Conservation (phyloP, 2,888 invertebrate genomes). For the Silvanus unidentatus region DNA sequence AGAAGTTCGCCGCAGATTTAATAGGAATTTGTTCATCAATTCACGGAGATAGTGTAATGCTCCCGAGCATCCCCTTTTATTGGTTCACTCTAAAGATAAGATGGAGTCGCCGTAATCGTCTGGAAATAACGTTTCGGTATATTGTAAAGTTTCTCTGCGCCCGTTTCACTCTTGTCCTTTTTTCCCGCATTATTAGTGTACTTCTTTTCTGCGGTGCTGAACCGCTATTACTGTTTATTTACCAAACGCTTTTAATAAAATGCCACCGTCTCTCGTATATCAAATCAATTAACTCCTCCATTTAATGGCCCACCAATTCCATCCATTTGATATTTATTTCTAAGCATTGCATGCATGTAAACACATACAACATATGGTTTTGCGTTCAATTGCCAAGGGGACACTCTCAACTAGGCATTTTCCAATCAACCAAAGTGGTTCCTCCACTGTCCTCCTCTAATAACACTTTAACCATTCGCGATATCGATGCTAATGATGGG, state of each 20-base stretch:
- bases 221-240: too few relatives aligned
- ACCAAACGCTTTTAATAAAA: too few relatives aligned
- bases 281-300: too few relatives aligned
- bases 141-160: slow-evolving; percentile 23
- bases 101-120: slow-evolving; percentile 29
- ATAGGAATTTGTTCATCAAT: slow-evolving; percentile 51
- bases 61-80: slow-evolving; percentile 29
- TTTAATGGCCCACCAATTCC: too few relatives aligned
- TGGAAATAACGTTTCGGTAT: slow-evolving; percentile 25
- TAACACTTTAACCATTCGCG: too few relatives aligned
- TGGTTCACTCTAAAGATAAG: slow-evolving; percentile 28
- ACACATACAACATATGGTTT: slow-evolving; percentile 24
- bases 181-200: too few relatives aligned
- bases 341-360: slow-evolving; percentile 13
- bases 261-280: too few relatives aligned
- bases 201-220: too few relatives aligned
- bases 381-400: slow-evolving; percentile 17
- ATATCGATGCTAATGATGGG: too few relatives aligned
- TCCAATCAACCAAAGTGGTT: slow-evolving; percentile 22
- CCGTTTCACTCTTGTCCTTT: neutral
- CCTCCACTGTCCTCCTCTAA: too few relatives aligned
- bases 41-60: slow-evolving; percentile 42
- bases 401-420: slow-evolving; percentile 18
- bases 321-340: neutral
- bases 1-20: slow-evolving; percentile 47